Evolutionary conservation across 2,888 invertebrate genomes (phyloP).

Genomic region (Lasioglossum figueresi): DNA sequence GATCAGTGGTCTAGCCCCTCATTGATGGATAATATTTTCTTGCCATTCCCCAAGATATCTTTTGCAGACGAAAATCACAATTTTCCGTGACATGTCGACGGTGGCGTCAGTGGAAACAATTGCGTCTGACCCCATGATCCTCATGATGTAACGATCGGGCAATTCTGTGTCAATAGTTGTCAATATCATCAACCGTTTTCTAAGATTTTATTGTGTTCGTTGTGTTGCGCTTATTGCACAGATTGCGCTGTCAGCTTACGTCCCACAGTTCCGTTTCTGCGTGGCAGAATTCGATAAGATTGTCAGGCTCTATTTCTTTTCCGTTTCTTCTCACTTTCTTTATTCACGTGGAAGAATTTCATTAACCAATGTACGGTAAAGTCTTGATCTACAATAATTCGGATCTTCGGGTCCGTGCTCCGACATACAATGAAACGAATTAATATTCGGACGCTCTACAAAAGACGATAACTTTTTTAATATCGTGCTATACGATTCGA

Average conservation of each 20-base stretch:
- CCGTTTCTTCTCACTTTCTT: not conserved
- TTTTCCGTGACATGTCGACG: conserved; percentile 22
- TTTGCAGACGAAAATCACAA: conserved; percentile 27
- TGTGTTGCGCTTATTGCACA: not conserved
- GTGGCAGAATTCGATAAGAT: conserved; percentile 3
- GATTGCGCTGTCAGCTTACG: not conserved
- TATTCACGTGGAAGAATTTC: not conserved
- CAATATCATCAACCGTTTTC: conserved; percentile 23
- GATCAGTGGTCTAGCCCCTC: conserved; percentile 52
- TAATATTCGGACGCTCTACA: no score
- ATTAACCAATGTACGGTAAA: not conserved
- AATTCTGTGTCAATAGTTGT: conserved; percentile 17
- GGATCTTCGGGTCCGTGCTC: no score
- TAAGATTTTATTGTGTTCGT: conserved; percentile 1
- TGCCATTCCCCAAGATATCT: conserved; percentile 30
- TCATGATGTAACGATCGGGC: conserved; percentile 23
- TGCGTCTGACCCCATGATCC: conserved; percentile 45
- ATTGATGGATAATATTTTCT: conserved; percentile 52
- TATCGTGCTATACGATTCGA: no score
- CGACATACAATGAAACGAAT: no score
- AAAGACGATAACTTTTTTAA: no score
- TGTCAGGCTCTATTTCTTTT: not conserved
- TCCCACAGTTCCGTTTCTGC: conserved; percentile 2
- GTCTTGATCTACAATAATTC: no score
- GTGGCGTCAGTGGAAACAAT: conserved; percentile 44